phyloP scores from a whole-genome alignment of 2,888 invertebrate species.

The Baccha elongata region DNA sequence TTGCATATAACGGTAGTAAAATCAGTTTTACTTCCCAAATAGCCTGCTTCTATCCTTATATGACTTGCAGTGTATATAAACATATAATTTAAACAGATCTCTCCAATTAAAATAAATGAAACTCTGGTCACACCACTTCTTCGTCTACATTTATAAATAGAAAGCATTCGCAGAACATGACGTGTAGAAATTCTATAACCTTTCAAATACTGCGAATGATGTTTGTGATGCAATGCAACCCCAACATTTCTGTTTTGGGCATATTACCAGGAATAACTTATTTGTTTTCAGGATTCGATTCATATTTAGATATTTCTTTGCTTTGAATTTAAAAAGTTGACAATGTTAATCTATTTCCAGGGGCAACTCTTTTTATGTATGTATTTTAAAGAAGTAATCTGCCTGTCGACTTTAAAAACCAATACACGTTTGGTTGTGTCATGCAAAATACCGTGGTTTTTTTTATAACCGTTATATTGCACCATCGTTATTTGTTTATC shows the following conservation, averaged over 20 bases:
- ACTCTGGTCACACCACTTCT: background rate
- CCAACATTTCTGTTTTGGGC: background rate
- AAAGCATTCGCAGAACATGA: background rate
- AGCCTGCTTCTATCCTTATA: too few relatives aligned
- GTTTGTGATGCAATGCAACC: background rate
- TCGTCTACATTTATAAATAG: background rate
- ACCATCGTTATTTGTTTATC: constrained; percentile 35
- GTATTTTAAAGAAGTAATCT: constrained; percentile 7
- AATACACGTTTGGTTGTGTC: constrained; percentile 14
- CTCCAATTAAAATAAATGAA: background rate
- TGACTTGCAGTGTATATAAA: too few relatives aligned
- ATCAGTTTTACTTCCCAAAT: too few relatives aligned
- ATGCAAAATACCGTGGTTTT: constrained; percentile 18
- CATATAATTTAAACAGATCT: too few relatives aligned
- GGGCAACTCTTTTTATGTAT: background rate
- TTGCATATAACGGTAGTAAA: too few relatives aligned
- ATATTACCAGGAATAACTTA: background rate
- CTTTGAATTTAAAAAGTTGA: constrained; percentile 43
- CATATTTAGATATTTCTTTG: constrained; percentile 31
- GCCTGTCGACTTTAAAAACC: background rate
- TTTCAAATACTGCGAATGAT: background rate
- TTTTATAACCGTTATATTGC: constrained; percentile 1
- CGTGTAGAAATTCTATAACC: background rate
- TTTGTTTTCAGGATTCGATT: background rate
- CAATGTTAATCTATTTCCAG: constrained; percentile 42